phyloP scores from a whole-genome alignment of 2,113 vertebrate genomes.

The Setophaga coronata region DNA sequence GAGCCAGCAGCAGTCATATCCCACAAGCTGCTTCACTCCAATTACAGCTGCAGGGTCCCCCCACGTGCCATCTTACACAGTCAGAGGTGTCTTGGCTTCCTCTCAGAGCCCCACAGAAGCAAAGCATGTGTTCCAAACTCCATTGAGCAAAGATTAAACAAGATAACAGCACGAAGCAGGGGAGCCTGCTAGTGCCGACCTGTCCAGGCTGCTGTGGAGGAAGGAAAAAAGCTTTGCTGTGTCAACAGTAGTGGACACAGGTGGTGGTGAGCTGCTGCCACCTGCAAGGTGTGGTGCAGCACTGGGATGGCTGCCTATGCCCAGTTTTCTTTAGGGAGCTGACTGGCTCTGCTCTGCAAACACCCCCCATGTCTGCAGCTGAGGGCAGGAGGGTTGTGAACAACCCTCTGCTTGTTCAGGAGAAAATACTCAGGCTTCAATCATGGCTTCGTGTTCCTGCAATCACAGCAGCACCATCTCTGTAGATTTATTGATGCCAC shows the following conservation, averaged over 20 bases:
- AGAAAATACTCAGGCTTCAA: not conserved
- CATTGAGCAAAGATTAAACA: not conserved
- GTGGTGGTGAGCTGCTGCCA: not conserved
- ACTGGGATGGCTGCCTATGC: not conserved
- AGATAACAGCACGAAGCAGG: not conserved
- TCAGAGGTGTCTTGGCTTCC: not conserved
- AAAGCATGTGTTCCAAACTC: not conserved
- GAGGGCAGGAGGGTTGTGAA: not conserved
- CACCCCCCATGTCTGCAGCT: rapidly evolving
- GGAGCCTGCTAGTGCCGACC: not conserved
- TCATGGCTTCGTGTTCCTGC: not conserved
- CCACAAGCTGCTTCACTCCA: not conserved
- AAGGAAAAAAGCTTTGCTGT: not conserved
- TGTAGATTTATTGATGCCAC: not conserved
- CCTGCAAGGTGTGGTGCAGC: not conserved
- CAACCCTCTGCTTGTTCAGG: not conserved
- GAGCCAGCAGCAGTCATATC: not conserved
- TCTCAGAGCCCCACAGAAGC: not conserved
- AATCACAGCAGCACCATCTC: not conserved
- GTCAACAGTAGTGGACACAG: not conserved
- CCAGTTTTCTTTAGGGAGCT: not conserved
- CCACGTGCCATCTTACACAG: rapidly evolving
- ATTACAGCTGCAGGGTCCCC: not conserved
- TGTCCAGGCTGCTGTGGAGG: not conserved
- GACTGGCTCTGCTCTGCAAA: not conserved